A percentile compares a stretch with the other conserved stretches of the same genome.
phyloP scores from a whole-genome alignment of 1,140 invertebrate species.

The Philotrypesis tridentata region DNA sequence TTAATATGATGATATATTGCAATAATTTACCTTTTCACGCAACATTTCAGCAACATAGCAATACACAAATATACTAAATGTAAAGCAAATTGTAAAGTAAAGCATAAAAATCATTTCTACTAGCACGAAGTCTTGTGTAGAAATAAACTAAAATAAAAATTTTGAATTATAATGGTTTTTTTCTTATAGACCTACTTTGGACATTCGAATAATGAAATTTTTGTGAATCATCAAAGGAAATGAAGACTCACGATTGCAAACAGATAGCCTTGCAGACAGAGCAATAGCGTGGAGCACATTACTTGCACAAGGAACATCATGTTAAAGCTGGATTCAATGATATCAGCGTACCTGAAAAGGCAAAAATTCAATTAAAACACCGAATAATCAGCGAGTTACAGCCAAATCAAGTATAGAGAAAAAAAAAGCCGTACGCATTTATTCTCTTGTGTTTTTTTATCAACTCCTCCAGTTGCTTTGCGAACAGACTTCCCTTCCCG shows the following conservation, averaged over 20 bases:
- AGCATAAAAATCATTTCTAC: constrained; percentile 7
- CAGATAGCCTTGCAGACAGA: constrained; percentile 71
- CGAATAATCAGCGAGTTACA: too few relatives aligned
- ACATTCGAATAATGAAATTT: too few relatives aligned
- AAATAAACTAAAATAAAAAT: neutral
- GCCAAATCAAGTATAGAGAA: too few relatives aligned
- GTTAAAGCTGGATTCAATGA: constrained; percentile 68
- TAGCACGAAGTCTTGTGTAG: neutral
- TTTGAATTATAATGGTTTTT: neutral
- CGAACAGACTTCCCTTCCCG: neutral
- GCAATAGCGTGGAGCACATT: constrained; percentile 68
- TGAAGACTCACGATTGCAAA: constrained; percentile 61
- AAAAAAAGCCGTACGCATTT: neutral
- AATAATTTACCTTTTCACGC: neutral
- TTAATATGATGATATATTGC: too few relatives aligned
- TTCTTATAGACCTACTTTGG: too few relatives aligned
- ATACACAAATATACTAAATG: constrained; percentile 17
- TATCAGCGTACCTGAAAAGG: constrained; percentile 24
- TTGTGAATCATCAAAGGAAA: neutral
- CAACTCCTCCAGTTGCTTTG: neutral
- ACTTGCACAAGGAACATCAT: constrained; percentile 69
- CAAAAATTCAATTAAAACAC: neutral
- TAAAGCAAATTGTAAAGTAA: neutral
- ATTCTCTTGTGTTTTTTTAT: neutral
- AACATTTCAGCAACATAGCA: constrained; percentile 32